Conservation (phyloP, 2,888 invertebrate species). For the Dinocampus coccinellae region DNA sequence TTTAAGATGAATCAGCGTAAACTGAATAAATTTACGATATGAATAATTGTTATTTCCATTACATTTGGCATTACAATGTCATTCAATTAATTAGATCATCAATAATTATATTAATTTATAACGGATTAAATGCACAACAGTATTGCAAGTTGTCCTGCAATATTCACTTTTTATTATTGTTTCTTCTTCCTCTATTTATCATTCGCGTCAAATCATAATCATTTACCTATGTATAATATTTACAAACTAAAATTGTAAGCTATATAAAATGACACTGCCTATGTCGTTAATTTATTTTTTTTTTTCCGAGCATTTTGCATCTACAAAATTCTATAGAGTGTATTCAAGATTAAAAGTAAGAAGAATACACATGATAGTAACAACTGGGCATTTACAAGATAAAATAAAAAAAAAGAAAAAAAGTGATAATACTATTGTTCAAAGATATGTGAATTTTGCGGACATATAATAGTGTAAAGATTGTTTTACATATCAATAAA, state of each 20-base stretch:
- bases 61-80: conserved; percentile 44
- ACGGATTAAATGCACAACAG: not conserved
- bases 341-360: not conserved
- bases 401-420: not conserved
- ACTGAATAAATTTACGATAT: conserved; percentile 33
- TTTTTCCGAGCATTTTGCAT: not conserved
- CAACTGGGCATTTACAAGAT: not conserved
- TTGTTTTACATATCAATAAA: conserved; percentile 7
- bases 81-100: conserved; percentile 34
- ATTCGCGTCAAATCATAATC: not conserved
- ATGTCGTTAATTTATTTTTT: not conserved
- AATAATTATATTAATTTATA: conserved; percentile 29
- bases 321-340: not conserved
- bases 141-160: not conserved
- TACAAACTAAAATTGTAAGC: conserved; percentile 1
- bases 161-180: not conserved
- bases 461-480: not conserved
- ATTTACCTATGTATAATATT: not conserved
- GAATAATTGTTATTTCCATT: conserved; percentile 44
- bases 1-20: not conserved
- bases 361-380: not conserved
- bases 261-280: conserved; percentile 8
- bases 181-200: not conserved
- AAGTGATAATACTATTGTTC: not conserved
- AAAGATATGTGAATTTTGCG: conserved; percentile 8